These are phyloP conservation scores for Drosophila auraria DNA, from an alignment of 1,140 invertebrate species.

Conservation along the genomic window DNA sequence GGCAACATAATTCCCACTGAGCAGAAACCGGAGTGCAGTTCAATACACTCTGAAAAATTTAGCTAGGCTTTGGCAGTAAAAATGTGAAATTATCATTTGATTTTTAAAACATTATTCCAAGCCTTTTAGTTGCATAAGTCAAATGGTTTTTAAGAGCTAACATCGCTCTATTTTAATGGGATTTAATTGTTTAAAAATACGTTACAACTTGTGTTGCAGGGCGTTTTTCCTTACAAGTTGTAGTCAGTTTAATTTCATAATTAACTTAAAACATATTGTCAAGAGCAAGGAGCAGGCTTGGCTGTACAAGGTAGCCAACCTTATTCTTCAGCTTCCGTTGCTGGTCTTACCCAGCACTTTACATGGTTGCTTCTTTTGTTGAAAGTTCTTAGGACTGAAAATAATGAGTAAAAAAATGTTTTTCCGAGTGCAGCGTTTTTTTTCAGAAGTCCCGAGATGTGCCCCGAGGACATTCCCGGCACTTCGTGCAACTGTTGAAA, in stretches of 20 bases:
- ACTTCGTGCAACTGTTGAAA: constrained; percentile 49
- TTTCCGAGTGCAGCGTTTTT: constrained; percentile 15
- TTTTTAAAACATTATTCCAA: too few species aligned
- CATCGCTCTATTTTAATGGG: too few species aligned
- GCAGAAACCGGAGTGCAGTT: constrained; percentile 32
- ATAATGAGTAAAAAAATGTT: not conserved
- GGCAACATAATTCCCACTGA: constrained; percentile 44
- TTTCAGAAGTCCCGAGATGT: constrained; percentile 15
- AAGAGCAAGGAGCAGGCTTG: not conserved
- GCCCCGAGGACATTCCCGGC: constrained; percentile 40
- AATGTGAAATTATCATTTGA: too few species aligned
- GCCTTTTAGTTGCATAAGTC: too few species aligned
- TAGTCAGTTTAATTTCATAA: not conserved
- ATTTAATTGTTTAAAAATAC: too few species aligned
- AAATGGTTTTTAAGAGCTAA: too few species aligned
- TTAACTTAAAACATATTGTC: too few species aligned
- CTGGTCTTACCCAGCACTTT: not conserved
- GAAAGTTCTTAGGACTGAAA: not conserved
- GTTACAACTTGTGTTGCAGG: too few species aligned
- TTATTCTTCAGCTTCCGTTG: too few species aligned
- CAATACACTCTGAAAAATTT: not conserved
- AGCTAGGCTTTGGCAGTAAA: too few species aligned
- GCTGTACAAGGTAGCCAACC: not conserved
- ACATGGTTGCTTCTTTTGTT: not conserved
- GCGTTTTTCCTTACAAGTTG: too few species aligned